Conservation (phyloP, 2,113 vertebrate species). For the Carlito syrichta region DNA sequence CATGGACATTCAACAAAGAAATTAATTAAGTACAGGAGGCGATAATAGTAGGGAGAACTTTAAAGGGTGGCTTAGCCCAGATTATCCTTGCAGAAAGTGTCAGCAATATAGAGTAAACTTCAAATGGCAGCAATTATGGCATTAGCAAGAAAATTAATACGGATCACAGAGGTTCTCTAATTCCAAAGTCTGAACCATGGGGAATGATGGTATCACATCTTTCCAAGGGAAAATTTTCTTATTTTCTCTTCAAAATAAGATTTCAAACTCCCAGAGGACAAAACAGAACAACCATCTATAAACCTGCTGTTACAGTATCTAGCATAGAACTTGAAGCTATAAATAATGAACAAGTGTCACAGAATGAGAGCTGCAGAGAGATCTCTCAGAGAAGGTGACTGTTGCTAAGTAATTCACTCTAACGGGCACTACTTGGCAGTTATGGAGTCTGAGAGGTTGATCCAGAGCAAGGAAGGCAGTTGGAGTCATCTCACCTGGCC, state of each 20-base stretch:
- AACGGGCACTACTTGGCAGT: neutral
- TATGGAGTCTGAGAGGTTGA: neutral
- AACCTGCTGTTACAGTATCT: no score
- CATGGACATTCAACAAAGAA: constrained; percentile 38
- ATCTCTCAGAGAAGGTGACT: neutral
- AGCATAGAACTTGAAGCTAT: neutral
- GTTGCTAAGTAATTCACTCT: neutral
- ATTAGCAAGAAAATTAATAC: constrained; percentile 43
- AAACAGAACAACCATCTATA: neutral
- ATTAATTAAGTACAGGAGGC: constrained; percentile 2
- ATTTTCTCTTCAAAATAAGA: constrained; percentile 9
- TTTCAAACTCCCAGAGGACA: neutral
- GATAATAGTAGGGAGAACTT: neutral
- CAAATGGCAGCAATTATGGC: neutral
- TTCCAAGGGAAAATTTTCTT: neutral
- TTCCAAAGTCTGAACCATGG: constrained; percentile 5
- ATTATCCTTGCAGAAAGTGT: neutral
- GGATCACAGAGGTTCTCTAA: neutral
- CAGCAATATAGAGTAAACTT: neutral
- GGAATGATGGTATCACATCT: neutral
- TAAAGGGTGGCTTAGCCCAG: neutral
- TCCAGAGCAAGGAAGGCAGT: neutral
- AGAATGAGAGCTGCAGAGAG: neutral
- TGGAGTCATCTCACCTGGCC: neutral
- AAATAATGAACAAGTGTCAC: neutral